Evolutionary conservation across 2,888 invertebrate species (phyloP).

Genomic region (Archips crataeganus): DNA sequence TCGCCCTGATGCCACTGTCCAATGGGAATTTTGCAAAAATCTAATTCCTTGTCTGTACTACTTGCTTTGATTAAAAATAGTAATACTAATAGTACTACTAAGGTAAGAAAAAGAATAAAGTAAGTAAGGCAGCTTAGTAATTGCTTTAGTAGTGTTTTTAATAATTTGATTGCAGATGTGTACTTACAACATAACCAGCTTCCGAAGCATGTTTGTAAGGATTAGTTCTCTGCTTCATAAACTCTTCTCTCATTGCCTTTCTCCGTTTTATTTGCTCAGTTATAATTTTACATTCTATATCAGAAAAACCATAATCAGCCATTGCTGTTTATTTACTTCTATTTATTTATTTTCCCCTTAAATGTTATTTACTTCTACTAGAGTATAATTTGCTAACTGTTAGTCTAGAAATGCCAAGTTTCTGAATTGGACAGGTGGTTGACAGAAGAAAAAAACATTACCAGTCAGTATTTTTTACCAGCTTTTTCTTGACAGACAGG

Average conservation of each 20-base stretch:
- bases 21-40: too few species aligned
- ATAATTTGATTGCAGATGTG: too few species aligned
- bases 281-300: slow-evolving; percentile 79
- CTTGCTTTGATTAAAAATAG: too few species aligned
- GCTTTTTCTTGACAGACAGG: background rate
- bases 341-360: too few species aligned
- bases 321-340: slow-evolving; percentile 18
- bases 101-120: too few species aligned
- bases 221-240: slow-evolving; percentile 89
- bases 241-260: slow-evolving; percentile 88
- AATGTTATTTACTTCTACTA: background rate
- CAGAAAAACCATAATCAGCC: slow-evolving; percentile 82
- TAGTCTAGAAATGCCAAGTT: background rate
- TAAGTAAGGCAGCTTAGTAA: too few species aligned
- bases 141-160: too few species aligned
- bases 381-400: background rate
- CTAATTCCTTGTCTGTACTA: too few species aligned
- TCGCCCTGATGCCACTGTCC: too few species aligned
- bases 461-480: background rate
- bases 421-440: background rate
- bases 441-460: background rate
- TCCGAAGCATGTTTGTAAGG: slow-evolving; percentile 90
- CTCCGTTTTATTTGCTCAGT: slow-evolving; percentile 87
- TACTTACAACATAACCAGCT: slow-evolving; percentile 90
- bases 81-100: too few species aligned